Percentiles rank a stretch among this genome's conserved stretches.
These are phyloP conservation scores for Hyperopisus bebe DNA, from an alignment of 2,113 vertebrate species.

Conservation along the genomic window DNA sequence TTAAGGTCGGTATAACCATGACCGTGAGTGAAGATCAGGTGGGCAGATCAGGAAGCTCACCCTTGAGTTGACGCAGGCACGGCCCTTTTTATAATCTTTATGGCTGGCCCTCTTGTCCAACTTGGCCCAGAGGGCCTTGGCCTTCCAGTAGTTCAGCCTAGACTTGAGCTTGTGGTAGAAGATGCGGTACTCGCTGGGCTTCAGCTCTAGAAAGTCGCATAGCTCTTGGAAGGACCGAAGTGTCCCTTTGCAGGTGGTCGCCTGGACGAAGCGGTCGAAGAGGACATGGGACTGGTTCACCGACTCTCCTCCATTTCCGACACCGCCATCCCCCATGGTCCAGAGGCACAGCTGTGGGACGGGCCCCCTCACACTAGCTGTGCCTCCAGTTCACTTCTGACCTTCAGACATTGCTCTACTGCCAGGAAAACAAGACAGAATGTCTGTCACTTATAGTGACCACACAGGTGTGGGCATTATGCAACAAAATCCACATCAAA, in stretches of 20 bases:
- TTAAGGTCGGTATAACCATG: not conserved
- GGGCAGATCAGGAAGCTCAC: constrained; percentile 46
- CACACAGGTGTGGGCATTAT: not conserved
- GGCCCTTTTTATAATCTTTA: constrained; percentile 95
- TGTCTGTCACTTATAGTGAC: not conserved
- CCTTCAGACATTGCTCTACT: constrained; percentile 53
- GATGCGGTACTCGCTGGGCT: constrained; percentile 80
- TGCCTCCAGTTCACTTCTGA: constrained; percentile 42
- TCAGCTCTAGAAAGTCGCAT: constrained; percentile 84
- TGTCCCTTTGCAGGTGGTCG: constrained; percentile 87
- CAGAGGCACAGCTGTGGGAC: constrained; percentile 42
- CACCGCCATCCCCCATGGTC: constrained; percentile 61
- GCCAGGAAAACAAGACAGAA: constrained; percentile 15
- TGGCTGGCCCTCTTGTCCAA: constrained; percentile 89
- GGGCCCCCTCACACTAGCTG: constrained; percentile 30
- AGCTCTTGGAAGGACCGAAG: constrained; percentile 95
- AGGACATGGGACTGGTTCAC: constrained; percentile 75
- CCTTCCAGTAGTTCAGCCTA: constrained; percentile 98
- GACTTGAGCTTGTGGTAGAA: constrained; percentile 98
- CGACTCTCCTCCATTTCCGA: constrained; percentile 51
- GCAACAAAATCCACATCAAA: not conserved
- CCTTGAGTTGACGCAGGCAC: constrained; percentile 85
- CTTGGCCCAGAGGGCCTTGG: constrained; percentile 95
- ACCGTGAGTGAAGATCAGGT: not conserved
- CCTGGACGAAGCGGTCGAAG: constrained; percentile 94